Base-by-base conservation (phyloP, 1,140 invertebrate species). In the Mercenaria mercenaria region DNA sequence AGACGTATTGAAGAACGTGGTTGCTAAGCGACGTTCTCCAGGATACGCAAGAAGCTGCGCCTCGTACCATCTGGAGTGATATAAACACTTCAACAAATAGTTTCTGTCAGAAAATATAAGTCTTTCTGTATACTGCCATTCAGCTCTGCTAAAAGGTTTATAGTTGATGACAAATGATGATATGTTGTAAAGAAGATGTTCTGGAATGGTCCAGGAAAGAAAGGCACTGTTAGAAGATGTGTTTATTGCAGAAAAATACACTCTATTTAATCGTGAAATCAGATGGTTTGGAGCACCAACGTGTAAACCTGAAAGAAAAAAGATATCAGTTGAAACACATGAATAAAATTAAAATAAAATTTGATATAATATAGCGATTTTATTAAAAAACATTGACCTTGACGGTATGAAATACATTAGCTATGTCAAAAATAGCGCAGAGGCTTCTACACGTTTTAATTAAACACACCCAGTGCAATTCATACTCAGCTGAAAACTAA, bases 1-100 rank as follows among this genome's bases (percentile, higher is more conserved):
- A 47, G 84, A 76, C 50, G 84, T 87, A 52, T 87, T 87, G 47
- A 87, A 87, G 72, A 87, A 87, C 29, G 84, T 87, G 26, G 84
- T 77, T 72, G 84, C 84, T 61, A 87, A 37, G 69, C 50, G n/a
- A 77, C 29, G 64, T 0, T 20, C 69, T 15, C 84, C 84, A 59
- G 84, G 84, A 37, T 77, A 34, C 34, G 84, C 69, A 3, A 56
- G 8, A 4, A 87, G 50, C 34, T 61, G 72, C 34, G 52, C 84
- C 52, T 87, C 84, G 47, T 87, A 87, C 84, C 84, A 87, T 0
- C 41, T 47, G 2, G n/a, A 26, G 32, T 47, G 39, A 74, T 43
- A 77, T 32, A 87, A 64, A 77, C 84, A 87, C 23, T 15, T 32
- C 10, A 87, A 23, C 11, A 59, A 3, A 39, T 34, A 39, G 23